phyloP scores from a whole-genome alignment of 2,888 invertebrate genomes.

The Elysia crispata region DNA sequence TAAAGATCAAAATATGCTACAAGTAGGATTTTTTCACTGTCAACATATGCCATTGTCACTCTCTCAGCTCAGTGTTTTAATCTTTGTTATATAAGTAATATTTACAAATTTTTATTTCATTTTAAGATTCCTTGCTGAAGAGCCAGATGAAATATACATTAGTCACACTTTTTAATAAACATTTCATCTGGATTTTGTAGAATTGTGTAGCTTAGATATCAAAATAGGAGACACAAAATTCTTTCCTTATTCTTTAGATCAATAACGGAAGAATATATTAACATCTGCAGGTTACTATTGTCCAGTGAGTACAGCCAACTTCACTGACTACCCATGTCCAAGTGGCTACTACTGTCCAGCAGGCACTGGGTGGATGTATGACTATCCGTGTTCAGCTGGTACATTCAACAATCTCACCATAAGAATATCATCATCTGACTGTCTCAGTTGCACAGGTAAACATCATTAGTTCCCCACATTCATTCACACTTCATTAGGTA shows the following conservation, averaged over 20 bases:
- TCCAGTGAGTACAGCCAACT: slow-evolving; percentile 58
- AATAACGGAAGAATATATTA: no score
- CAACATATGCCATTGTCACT: no score
- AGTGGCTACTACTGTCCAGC: slow-evolving; percentile 65
- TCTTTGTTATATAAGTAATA: neutral
- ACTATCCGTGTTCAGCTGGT: slow-evolving; percentile 63
- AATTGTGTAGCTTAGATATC: no score
- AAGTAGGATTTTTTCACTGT: no score
- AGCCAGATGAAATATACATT: no score
- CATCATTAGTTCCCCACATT: no score
- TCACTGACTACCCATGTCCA: slow-evolving; percentile 63
- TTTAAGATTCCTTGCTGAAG: neutral
- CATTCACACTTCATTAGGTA: no score
- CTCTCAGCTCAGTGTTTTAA: neutral
- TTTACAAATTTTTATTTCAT: neutral
- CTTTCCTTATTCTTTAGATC: no score
- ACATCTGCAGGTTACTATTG: slow-evolving; percentile 61
- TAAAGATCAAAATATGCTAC: neutral
- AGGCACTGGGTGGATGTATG: slow-evolving; percentile 56
- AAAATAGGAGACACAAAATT: no score
- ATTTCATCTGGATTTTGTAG: no score
- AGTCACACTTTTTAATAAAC: no score
- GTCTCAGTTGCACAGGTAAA: slow-evolving; percentile 60
- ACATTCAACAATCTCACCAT: slow-evolving; percentile 61
- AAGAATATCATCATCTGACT: slow-evolving; percentile 53